These are phyloP conservation scores for Sanderia malayensis DNA, from an alignment of 30 jellyfish, hydroid and myxozoan species.

Conservation along the genomic window DNA sequence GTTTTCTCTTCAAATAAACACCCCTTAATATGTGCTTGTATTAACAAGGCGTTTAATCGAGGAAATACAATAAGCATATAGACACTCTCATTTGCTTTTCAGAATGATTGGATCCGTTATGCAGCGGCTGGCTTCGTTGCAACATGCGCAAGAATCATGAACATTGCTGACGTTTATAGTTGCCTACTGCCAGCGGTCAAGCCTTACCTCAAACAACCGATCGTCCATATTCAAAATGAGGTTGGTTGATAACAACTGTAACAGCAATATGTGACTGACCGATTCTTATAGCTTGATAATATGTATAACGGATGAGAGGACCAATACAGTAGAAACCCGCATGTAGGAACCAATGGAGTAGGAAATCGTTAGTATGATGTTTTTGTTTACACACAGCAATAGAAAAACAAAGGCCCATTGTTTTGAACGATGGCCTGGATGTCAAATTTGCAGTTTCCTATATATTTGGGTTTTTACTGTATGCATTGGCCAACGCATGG, in stretches of 20 bases:
- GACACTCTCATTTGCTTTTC: constrained; percentile 16
- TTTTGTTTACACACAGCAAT: too few species aligned
- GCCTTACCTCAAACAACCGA: constrained; percentile 84
- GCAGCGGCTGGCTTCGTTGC: constrained; percentile 88
- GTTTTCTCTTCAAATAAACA: too few species aligned
- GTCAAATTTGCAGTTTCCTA: too few species aligned
- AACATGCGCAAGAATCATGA: constrained; percentile 75
- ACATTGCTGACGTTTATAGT: constrained; percentile 79
- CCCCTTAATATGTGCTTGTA: too few species aligned
- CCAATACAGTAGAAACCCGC: neutral
- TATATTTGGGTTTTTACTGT: too few species aligned
- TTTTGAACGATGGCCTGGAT: too few species aligned
- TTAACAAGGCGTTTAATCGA: too few species aligned
- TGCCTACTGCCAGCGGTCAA: constrained; percentile 74
- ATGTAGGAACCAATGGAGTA: too few species aligned
- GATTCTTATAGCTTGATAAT: neutral
- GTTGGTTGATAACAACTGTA: constrained; percentile 4
- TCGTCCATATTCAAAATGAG: constrained; percentile 84
- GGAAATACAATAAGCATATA: too few species aligned
- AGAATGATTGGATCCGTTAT: constrained; percentile 95
- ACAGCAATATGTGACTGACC: neutral
- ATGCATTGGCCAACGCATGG: too few species aligned
- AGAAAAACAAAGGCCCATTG: too few species aligned
- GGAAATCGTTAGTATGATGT: too few species aligned
- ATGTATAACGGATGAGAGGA: neutral